phyloP scores from a whole-genome alignment of 2,888 invertebrate genomes.

The Metacarcinus magister region DNA sequence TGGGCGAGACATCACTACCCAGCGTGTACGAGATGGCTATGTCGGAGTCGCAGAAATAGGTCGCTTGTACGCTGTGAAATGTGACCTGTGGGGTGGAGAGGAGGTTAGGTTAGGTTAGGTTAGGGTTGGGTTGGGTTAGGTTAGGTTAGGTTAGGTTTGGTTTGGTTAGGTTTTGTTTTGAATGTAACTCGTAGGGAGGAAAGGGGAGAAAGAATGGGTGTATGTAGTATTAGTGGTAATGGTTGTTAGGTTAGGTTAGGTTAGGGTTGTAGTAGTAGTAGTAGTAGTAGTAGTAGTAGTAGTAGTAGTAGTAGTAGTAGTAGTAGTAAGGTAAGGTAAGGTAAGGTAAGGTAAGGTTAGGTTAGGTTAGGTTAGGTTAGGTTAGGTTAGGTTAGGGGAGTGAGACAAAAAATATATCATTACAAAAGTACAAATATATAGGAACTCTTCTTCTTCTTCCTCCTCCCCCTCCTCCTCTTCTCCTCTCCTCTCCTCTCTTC shows the following conservation, averaged over 20 bases:
- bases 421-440: no score
- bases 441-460: neutral
- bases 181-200: slow-evolving; percentile 93
- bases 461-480: neutral
- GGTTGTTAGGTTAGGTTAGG: no score
- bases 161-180: slow-evolving; percentile 89
- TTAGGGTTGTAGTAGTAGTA: no score
- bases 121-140: no score
- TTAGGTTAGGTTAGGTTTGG: no score
- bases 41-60: slow-evolving; percentile 71
- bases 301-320: neutral
- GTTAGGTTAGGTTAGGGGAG: no score
- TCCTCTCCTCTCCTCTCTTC: neutral
- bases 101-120: slow-evolving; percentile 95
- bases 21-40: slow-evolving; percentile 66
- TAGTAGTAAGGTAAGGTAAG: no score
- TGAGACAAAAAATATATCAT: no score
- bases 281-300: neutral
- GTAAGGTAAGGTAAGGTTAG: no score
- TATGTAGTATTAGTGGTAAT: no score
- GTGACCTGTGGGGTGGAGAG: slow-evolving; percentile 90
- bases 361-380: no score
- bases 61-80: slow-evolving; percentile 72
- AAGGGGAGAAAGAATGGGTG: no score
- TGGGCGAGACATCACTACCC: slow-evolving; percentile 57